Conservation (phyloP, 2,113 vertebrate species). For the Caranx melampygus region DNA sequence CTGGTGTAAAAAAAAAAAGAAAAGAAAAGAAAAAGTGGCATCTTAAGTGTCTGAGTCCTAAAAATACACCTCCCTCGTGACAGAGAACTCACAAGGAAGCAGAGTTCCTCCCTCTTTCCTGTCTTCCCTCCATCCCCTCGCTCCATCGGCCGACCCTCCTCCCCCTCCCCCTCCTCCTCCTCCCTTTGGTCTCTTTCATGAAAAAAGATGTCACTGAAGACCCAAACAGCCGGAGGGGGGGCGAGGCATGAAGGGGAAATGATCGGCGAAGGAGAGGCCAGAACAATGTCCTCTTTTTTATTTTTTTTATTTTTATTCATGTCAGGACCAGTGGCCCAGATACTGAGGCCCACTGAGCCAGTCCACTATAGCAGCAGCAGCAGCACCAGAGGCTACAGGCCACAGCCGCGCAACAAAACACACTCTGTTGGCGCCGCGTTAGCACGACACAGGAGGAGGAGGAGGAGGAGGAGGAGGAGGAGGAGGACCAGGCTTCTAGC, state of each 20-base stretch:
- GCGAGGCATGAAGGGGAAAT: constrained; percentile 33
- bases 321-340: constrained; percentile 75
- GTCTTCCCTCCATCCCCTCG: constrained; percentile 5
- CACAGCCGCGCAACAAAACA: constrained; percentile 10
- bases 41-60: constrained; percentile 43
- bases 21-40: not conserved
- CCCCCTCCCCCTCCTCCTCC: not conserved
- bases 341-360: constrained; percentile 37
- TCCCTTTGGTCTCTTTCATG: constrained; percentile 25
- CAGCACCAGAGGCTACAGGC: constrained; percentile 61
- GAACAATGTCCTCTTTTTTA: constrained; percentile 56
- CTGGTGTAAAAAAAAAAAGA: constrained; percentile 25
- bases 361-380: constrained; percentile 33
- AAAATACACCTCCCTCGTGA: constrained; percentile 63
- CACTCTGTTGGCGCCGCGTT: not conserved
- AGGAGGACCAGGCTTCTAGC: too few species aligned
- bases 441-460: not conserved
- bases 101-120: constrained; percentile 1
- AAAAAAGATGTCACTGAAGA: constrained; percentile 59
- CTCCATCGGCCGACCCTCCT: not conserved
- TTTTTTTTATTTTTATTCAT: constrained; percentile 51
- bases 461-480: not conserved
- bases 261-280: constrained; percentile 12
- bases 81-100: constrained; percentile 35
- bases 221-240: constrained; percentile 62